phyloP scores from a whole-genome alignment of 2,113 vertebrate genomes.

The Ondatra zibethicus region DNA sequence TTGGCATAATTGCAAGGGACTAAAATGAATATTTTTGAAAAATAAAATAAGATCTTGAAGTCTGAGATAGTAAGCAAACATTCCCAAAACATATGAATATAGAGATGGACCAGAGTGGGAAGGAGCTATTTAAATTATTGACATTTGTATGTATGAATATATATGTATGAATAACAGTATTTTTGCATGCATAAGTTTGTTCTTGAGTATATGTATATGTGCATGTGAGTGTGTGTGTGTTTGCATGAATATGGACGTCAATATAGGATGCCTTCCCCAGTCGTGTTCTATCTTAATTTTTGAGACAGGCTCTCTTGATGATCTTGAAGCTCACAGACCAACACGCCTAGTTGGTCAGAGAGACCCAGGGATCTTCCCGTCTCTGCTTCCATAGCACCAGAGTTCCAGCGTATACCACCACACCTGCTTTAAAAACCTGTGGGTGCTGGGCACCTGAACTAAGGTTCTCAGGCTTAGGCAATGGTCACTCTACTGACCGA shows the following conservation, averaged over 20 bases:
- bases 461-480: background rate
- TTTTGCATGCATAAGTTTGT: background rate
- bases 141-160: too few species aligned
- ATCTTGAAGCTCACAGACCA: background rate
- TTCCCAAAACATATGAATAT: background rate
- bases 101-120: background rate
- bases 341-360: background rate
- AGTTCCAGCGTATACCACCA: too few species aligned
- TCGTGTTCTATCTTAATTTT: background rate
- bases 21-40: slow-evolving; percentile 26
- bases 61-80: background rate
- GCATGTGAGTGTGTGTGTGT: background rate
- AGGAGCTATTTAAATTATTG: background rate
- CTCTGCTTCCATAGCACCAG: background rate
- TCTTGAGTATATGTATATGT: background rate
- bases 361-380: background rate
- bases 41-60: slow-evolving; percentile 34
- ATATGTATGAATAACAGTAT: background rate
- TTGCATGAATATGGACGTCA: background rate
- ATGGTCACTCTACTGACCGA: background rate
- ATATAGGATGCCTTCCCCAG: background rate
- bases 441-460: background rate
- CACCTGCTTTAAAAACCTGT: background rate
- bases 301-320: background rate
- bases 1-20: background rate